Conservation (phyloP, 2,797 vertebrate genomes). For the Chelon labrosus region DNA sequence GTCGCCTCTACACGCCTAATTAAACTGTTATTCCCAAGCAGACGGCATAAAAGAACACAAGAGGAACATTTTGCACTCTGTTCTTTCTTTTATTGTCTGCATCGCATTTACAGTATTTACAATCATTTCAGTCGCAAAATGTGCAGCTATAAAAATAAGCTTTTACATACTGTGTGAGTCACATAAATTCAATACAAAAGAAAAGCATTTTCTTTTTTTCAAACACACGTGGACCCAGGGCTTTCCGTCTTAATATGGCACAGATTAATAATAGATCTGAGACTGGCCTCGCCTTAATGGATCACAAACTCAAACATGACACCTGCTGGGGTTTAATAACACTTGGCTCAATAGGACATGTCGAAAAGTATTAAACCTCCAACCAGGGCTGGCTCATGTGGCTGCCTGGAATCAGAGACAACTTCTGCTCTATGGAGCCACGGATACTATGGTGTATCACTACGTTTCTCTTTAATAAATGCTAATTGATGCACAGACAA, state of each 20-base stretch:
- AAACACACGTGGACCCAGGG: slow-evolving; percentile 52
- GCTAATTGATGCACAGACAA: slow-evolving; percentile 20
- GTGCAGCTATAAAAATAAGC: slow-evolving; percentile 75
- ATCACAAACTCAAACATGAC: slow-evolving; percentile 28
- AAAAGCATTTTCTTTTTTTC: slow-evolving; percentile 28
- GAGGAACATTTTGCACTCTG: neutral
- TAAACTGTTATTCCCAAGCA: neutral
- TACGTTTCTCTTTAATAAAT: slow-evolving; percentile 12
- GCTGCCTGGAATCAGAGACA: slow-evolving; percentile 4
- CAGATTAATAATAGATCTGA: slow-evolving; percentile 37
- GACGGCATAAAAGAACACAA: slow-evolving; percentile 8
- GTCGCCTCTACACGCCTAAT: neutral
- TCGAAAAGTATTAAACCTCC: slow-evolving; percentile 21
- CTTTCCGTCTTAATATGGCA: slow-evolving; percentile 38
- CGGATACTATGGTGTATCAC: neutral
- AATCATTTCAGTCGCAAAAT: slow-evolving; percentile 51
- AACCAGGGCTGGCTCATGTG: neutral
- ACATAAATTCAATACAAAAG: slow-evolving; percentile 46
- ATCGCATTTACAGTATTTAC: slow-evolving; percentile 70
- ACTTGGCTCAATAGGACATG: neutral
- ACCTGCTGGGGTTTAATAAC: slow-evolving; percentile 32
- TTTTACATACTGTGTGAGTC: slow-evolving; percentile 53
- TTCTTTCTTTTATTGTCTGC: slow-evolving; percentile 41
- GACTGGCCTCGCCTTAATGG: slow-evolving; percentile 33
- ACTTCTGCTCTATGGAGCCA: neutral